Conservation (phyloP, 2,888 invertebrate genomes). For the Noctua fimbriata region DNA sequence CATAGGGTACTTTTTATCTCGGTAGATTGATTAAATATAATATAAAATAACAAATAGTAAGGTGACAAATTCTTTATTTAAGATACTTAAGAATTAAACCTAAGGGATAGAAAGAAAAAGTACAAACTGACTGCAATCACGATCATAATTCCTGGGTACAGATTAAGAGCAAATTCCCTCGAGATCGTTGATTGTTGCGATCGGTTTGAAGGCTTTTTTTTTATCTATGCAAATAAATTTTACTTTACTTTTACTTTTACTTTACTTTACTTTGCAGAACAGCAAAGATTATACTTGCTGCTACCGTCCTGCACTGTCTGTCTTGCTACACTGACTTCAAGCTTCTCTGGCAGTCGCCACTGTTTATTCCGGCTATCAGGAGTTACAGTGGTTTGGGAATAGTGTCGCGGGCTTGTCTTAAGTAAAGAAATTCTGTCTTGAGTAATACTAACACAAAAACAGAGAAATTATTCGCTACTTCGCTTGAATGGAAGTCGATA, state of each 20-base stretch:
- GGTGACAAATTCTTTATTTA: background rate
- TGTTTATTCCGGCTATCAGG: background rate
- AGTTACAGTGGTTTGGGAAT: background rate
- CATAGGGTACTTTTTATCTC: too few relatives aligned
- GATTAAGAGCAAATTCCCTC: constrained; percentile 13
- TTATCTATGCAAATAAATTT: too few relatives aligned
- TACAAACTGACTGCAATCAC: background rate
- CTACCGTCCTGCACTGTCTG: background rate
- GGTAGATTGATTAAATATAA: background rate
- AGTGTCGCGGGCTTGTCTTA: background rate
- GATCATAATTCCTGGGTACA: background rate
- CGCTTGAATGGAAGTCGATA: too few relatives aligned
- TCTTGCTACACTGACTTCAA: background rate
- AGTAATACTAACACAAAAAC: too few relatives aligned
- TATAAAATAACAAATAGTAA: background rate
- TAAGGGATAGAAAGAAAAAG: background rate
- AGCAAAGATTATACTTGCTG: background rate
- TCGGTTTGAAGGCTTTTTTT: background rate
- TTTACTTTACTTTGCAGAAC: too few relatives aligned
- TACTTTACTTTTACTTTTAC: too few relatives aligned
- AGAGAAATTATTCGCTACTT: too few relatives aligned
- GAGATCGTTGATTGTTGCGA: constrained; percentile 21
- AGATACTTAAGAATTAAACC: background rate
- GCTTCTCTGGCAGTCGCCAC: background rate
- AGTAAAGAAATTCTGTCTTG: background rate